Evolutionary conservation across 2,113 vertebrate species (phyloP), one percentile per base, ranked within the genome.

Genomic region (Brachyhypopomus occidentalis): DNA sequence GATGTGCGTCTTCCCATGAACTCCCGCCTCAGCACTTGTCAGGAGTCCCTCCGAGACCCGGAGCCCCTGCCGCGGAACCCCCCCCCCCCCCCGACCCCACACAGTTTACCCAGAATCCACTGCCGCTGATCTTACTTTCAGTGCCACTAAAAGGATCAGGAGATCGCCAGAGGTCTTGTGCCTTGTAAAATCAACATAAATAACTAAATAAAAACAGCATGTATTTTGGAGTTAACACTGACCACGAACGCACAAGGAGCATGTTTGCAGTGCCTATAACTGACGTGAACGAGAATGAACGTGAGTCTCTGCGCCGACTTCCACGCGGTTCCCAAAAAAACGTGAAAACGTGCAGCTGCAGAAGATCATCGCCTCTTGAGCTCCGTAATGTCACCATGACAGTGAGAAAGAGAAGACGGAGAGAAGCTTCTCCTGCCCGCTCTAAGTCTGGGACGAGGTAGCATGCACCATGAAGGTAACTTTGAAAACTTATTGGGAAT

Each of bases 1-100:
- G 93, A 94, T 96, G 95, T 94, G 94, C 92, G 95, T 95, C 95
- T 97, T 99, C 97, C 97, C 97, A 99, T 98, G 97, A 94, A 94
- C 88, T 80, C 84, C 69, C 84, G 41, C 89, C 85, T 83, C 83
- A 84, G 78, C 64, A 78, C 86, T 88, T 88, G 86, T 89, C 85
- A 91, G 87, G 89, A 89, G 84, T 85, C 45, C 45, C 45, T 52
- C 62, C 2, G 5, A 64, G 27, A 64, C 25, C 9, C 3, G 8
- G 14, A 12, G 7, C 25, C 86, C 86, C 78, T 30, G 56, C 8
- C 45, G 1, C 45, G 3, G 45, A 30, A 30, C 30, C 30, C 1
- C 30, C 30, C 66, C 55, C 73, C 52, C 27, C 19, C 23, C 64
- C 66, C 81, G 72, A 77, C 75, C 82, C 85, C 81, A 84, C 60